Base-by-base conservation (phyloP, 2,888 invertebrate species). In the Nineta flava region DNA sequence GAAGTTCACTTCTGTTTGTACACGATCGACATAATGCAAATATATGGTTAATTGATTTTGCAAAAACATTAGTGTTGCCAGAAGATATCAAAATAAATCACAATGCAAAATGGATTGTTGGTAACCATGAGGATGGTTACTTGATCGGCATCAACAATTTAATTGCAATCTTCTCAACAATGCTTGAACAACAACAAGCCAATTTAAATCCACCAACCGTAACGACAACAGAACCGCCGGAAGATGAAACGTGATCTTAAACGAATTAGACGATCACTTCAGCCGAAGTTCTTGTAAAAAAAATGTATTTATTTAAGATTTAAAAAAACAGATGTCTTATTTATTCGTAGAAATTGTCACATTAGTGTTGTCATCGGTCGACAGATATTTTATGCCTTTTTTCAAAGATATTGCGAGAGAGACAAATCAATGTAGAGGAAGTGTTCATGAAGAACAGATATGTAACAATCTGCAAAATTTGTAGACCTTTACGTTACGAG, bases 21-120 rank as follows among this genome's bases (percentile, higher is more conserved):
- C 95, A 94, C 70, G 95, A 97, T 66, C 76, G 81, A 50, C 77
- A 78, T 56, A 84, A 81, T 62, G 90, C 93, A 26, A 88, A 87
- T 53, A 81, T 93, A 12, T 97, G 96, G 96, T 77, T 97, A 72
- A 97, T 97, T 56, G 96, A 97, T 69, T 97, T 97, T 64, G 95
- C 96, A 46, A 97, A 97, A 70, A 93, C 94, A 1, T 77, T 91
- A 44, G 77, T 81, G 12, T 73, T 95, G 35, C 88, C 92, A 0
- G 75, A 77, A 1, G 76, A 81, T 53, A 69, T 83, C 53, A 71
- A 65, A 38, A 87, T 93, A 51, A 77, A 81, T 59, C 95, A 95
- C 67, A 77, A 77, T 53, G 77, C 82, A 17, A 79, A 81, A 48
- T 95, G 95, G 95, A 83, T 82, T 62, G 92, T 93, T 52, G 94